A percentile compares a stretch with the other conserved stretches of the same genome.
Conservation (phyloP, 2,113 vertebrate genomes). For the Chamaetylas fuelleborni region DNA sequence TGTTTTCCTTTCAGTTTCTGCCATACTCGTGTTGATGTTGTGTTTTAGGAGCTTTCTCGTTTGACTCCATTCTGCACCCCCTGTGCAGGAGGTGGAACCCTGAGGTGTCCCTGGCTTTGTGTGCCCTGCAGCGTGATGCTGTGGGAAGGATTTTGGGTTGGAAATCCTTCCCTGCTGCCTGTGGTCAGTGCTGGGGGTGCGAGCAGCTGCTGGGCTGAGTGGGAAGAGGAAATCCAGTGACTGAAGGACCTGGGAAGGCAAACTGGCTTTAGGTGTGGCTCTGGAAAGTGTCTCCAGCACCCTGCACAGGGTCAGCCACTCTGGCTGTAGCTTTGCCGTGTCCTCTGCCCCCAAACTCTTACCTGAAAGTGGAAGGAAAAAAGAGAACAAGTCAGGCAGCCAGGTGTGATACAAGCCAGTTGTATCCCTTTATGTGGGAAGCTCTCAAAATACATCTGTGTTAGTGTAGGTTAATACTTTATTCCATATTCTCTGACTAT, state of each 20-base stretch:
- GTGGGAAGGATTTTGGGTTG: neutral
- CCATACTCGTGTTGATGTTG: neutral
- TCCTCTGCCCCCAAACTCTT: neutral
- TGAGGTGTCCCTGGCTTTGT: rapidly evolving
- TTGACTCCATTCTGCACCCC: neutral
- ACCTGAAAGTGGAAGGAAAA: neutral
- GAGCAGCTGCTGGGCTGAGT: rapidly evolving
- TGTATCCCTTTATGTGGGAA: neutral
- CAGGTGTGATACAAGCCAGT: neutral
- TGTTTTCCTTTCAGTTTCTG: neutral
- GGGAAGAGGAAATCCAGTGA: neutral
- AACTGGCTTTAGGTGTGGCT: neutral
- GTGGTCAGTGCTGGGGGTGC: rapidly evolving
- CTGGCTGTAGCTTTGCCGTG: neutral
- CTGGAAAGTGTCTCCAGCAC: neutral
- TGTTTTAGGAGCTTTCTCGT: neutral
- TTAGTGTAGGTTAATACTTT: neutral
- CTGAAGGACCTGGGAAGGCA: neutral
- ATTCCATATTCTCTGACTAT: neutral
- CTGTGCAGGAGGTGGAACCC: neutral
- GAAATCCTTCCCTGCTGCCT: neutral
- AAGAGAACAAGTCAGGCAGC: neutral
- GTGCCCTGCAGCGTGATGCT: neutral
- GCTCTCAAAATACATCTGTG: rapidly evolving
- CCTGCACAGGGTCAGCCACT: rapidly evolving